Evolutionary conservation across 2,113 vertebrate genomes (phyloP), one percentile per base, ranked within the genome.

Genomic region (Sclerurus mexicanus): DNA sequence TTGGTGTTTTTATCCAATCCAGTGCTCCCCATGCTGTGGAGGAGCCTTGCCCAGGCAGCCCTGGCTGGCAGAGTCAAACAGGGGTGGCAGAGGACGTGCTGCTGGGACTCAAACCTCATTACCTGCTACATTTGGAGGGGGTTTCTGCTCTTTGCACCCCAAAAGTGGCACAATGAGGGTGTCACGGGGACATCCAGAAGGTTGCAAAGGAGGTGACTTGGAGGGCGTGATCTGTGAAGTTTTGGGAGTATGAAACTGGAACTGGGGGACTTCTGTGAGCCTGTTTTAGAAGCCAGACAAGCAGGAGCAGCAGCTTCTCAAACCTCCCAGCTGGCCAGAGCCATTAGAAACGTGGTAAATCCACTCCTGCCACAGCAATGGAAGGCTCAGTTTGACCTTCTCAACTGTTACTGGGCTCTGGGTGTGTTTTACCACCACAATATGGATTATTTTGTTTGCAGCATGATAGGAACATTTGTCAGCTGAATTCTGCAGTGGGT

Each of bases 51-150:
- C 35, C 4, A 3, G 35, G 81, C 37, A 59, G 35, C 46, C 39
- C 39, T 15, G 37, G 53, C 28, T 9, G 0, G 17, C 40, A 3
- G 2, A 42, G 58, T 3, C 40, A 0, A 6, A 2, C 4, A 5
- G 63, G 17, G 50, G 4, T 4, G 44, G 40, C 4, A 25, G 44
- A 9, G 25, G 15, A 15, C 2, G 39, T 28, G 67, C 42, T 50
- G 42, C 56, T 16, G 66, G 73, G 55, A 10, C 25, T 37, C 22
- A 23, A n/a, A 20, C 30, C 44, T 4, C 4, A 2, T 16, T 12
- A 27, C 5, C 23, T 10, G 33, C 46, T 8, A 1, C 8, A 0
- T 2, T 13, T 9, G 21, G 59, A 33, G 22, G 2, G 25, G 15
- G 10, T 5, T 17, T 44, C 31, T 50, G 64, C 49, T 64, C 13